Evolutionary conservation across 2,888 invertebrate species (phyloP).

Genomic region (Epinotia brunnichana): DNA sequence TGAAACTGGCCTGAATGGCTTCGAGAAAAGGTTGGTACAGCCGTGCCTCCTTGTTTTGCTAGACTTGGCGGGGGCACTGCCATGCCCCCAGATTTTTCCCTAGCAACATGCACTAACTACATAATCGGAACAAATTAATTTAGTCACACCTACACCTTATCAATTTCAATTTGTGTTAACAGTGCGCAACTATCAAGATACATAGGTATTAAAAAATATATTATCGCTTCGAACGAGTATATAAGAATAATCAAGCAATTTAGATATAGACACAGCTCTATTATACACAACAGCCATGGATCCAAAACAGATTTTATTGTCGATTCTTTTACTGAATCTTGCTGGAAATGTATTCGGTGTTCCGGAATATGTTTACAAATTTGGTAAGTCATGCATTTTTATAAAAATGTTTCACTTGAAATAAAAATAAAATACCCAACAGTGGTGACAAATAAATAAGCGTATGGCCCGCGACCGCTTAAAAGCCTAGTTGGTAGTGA

Average conservation of each 20-base stretch:
- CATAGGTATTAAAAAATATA: background rate
- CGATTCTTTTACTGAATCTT: background rate
- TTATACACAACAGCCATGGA: background rate
- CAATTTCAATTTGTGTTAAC: background rate
- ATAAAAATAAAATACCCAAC: no score
- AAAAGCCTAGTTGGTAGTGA: no score
- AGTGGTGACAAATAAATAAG: no score
- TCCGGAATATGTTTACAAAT: background rate
- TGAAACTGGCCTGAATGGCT: no score
- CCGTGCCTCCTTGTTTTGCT: no score
- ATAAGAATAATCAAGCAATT: background rate
- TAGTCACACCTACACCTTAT: background rate
- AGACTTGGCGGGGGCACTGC: no score
- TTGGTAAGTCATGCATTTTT: background rate
- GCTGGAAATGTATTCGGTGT: background rate
- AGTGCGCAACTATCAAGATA: background rate
- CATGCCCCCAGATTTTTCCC: no score
- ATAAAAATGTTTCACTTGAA: background rate
- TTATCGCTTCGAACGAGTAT: no score
- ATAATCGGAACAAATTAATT: background rate
- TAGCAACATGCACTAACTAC: no score
- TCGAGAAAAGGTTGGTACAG: no score
- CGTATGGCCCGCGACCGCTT: no score
- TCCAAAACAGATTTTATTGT: background rate
- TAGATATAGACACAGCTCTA: background rate